A percentile compares a stretch with the other conserved stretches of the same genome.
Conservation (phyloP, 1,140 invertebrate species). For the Pissodes strobi region DNA sequence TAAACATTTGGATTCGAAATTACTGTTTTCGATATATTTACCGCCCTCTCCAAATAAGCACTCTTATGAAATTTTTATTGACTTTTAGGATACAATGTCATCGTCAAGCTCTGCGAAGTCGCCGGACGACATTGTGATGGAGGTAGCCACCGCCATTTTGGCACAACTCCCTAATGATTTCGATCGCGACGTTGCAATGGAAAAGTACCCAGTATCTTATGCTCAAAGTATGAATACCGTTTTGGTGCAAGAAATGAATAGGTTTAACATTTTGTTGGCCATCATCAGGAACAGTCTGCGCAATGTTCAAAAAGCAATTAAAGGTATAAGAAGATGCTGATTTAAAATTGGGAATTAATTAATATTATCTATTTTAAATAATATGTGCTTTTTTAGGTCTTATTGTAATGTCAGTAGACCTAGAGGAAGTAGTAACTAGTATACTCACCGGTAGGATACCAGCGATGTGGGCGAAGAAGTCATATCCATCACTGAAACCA, state of each 20-base stretch:
- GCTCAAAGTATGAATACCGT: constrained; percentile 92
- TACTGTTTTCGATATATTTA: background rate
- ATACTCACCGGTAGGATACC: constrained; percentile 86
- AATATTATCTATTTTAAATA: background rate
- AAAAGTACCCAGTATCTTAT: constrained; percentile 80
- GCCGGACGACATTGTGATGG: constrained; percentile 71
- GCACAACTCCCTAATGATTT: constrained; percentile 74
- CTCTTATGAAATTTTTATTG: background rate
- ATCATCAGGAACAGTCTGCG: constrained; percentile 75
- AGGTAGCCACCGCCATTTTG: constrained; percentile 72
- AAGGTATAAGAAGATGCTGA: too few species aligned
- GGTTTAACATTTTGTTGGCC: constrained; percentile 81
- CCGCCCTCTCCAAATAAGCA: background rate
- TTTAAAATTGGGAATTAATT: too few species aligned
- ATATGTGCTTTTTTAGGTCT: constrained; percentile 61
- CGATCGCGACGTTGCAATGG: constrained; percentile 67
- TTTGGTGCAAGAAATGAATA: constrained; percentile 89
- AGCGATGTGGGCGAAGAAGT: constrained; percentile 77
- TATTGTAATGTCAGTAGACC: constrained; percentile 82
- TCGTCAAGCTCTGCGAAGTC: constrained; percentile 59
- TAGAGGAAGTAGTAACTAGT: constrained; percentile 86
- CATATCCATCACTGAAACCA: constrained; percentile 93
- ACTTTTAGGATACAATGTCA: constrained; percentile 49
- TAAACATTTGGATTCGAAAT: too few species aligned
- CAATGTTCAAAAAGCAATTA: constrained; percentile 86